A percentile compares a stretch with the other conserved stretches of the same genome.
These are phyloP conservation scores for Heliconius hortense DNA, from an alignment of 2,888 invertebrate species.

Conservation along the genomic window DNA sequence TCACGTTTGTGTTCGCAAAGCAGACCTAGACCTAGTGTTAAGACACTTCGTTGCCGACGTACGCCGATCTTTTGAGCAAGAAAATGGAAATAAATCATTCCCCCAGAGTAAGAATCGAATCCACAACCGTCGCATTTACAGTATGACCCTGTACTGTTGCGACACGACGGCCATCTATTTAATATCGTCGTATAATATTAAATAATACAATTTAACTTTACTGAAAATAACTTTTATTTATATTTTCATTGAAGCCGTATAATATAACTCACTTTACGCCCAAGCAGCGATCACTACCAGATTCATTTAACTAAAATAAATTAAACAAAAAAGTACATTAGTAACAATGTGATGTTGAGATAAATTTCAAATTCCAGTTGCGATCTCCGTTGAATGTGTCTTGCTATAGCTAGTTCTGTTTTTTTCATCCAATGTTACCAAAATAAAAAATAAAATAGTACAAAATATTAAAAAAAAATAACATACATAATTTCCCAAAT, in stretches of 20 bases:
- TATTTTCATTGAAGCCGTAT: slow-evolving; percentile 55
- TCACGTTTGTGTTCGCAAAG: no score
- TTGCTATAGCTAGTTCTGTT: background rate
- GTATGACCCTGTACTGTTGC: no score
- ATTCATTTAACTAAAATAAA: slow-evolving; percentile 46
- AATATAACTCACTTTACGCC: slow-evolving; percentile 53
- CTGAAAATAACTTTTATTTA: slow-evolving; percentile 49
- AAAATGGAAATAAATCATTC: background rate
- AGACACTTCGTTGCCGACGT: background rate
- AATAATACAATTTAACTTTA: slow-evolving; percentile 32
- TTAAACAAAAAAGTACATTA: slow-evolving; percentile 38
- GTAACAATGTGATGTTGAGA: background rate
- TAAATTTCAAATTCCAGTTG: background rate
- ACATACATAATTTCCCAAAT: background rate
- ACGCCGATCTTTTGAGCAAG: background rate
- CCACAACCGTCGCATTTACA: no score
- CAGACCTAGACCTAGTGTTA: background rate
- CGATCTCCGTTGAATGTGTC: background rate
- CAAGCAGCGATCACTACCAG: slow-evolving; percentile 47
- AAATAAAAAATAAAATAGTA: background rate
- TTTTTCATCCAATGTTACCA: background rate
- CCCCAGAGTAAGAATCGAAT: no score
- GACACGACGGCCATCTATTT: no score
- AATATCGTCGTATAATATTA: no score
- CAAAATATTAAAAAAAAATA: background rate